phyloP scores from a whole-genome alignment of 2,113 vertebrate species.

The Alligator sinensis region DNA sequence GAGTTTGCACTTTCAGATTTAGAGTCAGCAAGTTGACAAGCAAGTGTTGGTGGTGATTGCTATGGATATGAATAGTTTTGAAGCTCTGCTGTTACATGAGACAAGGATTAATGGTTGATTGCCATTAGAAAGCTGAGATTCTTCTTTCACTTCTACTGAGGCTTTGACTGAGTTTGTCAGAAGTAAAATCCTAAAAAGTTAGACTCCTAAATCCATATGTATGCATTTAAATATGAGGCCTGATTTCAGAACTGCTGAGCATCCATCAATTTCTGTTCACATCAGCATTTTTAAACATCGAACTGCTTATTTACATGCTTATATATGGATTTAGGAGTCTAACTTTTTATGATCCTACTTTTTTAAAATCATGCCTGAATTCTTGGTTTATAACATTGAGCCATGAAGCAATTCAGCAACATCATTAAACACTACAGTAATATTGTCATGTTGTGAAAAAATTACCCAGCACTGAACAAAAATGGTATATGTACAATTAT shows the following conservation, averaged over 20 bases:
- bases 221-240: neutral
- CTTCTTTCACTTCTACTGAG: neutral
- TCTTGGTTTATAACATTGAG: neutral
- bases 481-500: too few species aligned
- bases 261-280: neutral
- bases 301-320: neutral
- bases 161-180: slow-evolving; percentile 29
- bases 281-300: neutral
- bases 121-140: slow-evolving; percentile 21
- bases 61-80: slow-evolving; percentile 19
- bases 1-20: slow-evolving; percentile 34
- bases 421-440: too few species aligned
- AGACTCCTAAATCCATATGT: neutral
- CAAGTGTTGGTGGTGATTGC: slow-evolving; percentile 50
- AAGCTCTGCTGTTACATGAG: slow-evolving; percentile 21
- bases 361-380: neutral
- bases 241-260: neutral
- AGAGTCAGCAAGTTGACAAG: slow-evolving; percentile 28
- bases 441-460: too few species aligned
- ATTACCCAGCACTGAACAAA: too few species aligned
- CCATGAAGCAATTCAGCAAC: too few species aligned
- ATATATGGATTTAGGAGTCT: neutral
- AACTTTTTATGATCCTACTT: too few species aligned
- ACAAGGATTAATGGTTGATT: slow-evolving; percentile 12
- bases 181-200: neutral